Conservation (phyloP, 1,140 invertebrate genomes). For the Sycophaga agraensis region DNA sequence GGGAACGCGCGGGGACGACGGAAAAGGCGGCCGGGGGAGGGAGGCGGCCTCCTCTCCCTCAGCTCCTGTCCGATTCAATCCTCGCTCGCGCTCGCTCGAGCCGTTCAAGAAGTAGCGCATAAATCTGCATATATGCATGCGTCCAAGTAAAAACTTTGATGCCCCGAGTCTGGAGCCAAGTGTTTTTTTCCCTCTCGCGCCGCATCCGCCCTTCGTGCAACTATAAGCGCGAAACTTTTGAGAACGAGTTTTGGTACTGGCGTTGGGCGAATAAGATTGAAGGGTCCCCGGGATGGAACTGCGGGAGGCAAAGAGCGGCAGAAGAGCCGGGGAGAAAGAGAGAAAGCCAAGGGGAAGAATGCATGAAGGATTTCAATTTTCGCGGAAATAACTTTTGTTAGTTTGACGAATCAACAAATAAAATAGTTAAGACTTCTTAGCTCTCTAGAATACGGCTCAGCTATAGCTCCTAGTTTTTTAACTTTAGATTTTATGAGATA, state of each 20-base stretch:
- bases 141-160: constrained; percentile 48
- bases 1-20: no score
- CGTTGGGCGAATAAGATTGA: background rate
- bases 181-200: constrained; percentile 31
- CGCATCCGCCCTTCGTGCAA: constrained; percentile 22
- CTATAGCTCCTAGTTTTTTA: no score
- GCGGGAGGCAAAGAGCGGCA: no score
- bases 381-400: background rate
- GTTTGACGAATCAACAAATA: background rate
- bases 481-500: no score
- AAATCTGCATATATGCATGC: constrained; percentile 54
- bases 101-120: constrained; percentile 46
- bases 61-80: constrained; percentile 15
- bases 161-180: constrained; percentile 38
- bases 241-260: constrained; percentile 30
- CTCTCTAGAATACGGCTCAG: no score
- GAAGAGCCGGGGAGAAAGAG: background rate
- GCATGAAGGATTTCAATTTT: background rate
- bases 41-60: constrained; percentile 37
- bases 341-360: background rate
- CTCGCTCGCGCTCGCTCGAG: constrained; percentile 35
- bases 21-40: no score
- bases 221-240: constrained; percentile 30
- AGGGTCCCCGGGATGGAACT: no score
- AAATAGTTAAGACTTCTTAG: no score